Percentiles rank a stretch among this genome's conserved stretches.
These are phyloP conservation scores for Xestia xanthographa DNA, from an alignment of 2,888 invertebrate species.

Conservation along the genomic window DNA sequence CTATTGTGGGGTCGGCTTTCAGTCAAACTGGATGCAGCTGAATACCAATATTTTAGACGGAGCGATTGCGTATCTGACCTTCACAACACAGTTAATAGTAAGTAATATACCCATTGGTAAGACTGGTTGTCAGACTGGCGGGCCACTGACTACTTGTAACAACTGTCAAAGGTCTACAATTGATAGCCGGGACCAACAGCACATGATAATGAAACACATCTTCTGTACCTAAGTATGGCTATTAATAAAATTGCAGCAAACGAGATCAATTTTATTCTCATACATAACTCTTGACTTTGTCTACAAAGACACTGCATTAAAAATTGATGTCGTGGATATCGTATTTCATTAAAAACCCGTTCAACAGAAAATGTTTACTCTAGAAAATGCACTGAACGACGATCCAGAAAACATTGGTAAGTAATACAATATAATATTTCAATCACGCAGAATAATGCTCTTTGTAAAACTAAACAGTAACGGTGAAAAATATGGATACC, in stretches of 20 bases:
- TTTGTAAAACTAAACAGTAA: not conserved
- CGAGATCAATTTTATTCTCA: not conserved
- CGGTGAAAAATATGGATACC: not conserved
- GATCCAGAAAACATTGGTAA: not conserved
- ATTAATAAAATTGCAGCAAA: not conserved
- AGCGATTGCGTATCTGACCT: too few relatives aligned
- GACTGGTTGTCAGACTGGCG: too few relatives aligned
- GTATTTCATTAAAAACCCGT: slow-evolving; percentile 11
- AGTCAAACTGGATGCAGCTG: too few relatives aligned
- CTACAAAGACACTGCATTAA: not conserved
- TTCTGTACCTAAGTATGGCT: too few relatives aligned
- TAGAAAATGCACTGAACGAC: slow-evolving; percentile 15
- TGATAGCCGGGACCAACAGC: too few relatives aligned
- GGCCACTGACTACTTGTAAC: too few relatives aligned
- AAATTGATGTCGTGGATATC: slow-evolving; percentile 16
- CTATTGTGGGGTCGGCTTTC: too few relatives aligned
- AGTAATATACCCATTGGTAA: too few relatives aligned
- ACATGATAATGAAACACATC: not conserved
- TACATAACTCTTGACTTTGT: not conserved
- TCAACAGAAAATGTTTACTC: not conserved
- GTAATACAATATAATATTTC: slow-evolving; percentile 11
- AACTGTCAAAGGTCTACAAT: too few relatives aligned
- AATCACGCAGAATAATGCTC: not conserved
- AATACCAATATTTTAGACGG: too few relatives aligned
- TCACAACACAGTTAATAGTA: too few relatives aligned